phyloP scores from a whole-genome alignment of 2,888 invertebrate species.

The Dryobotodes eremita region DNA sequence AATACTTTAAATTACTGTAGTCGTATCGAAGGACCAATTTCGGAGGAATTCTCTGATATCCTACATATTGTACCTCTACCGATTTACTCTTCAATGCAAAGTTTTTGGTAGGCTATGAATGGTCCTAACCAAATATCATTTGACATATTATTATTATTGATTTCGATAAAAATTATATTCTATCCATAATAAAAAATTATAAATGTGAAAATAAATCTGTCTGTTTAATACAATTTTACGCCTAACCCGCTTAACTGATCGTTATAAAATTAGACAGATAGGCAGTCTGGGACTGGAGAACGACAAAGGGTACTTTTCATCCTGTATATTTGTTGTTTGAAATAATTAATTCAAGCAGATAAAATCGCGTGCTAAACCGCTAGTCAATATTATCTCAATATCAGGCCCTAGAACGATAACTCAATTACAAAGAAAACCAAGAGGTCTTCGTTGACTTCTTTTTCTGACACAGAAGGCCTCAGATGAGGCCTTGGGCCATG shows the following conservation, averaged over 20 bases:
- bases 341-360: no score
- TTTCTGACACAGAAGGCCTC: slow-evolving; percentile 27
- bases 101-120: background rate
- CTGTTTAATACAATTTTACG: no score
- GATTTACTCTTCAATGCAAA: background rate
- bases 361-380: no score
- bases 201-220: no score
- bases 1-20: background rate
- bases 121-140: background rate
- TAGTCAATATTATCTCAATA: background rate
- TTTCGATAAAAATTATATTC: no score
- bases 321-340: no score
- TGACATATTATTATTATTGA: no score
- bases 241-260: no score
- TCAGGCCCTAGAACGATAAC: background rate
- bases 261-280: no score
- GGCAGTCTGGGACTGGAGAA: no score
- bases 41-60: background rate
- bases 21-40: background rate
- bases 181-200: no score
- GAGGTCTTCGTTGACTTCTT: slow-evolving; percentile 15
- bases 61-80: background rate
- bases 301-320: no score
- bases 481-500: slow-evolving; percentile 65
- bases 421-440: slow-evolving; percentile 21